These are phyloP conservation scores for Manacus vitellinus DNA, from an alignment of 2,113 vertebrate genomes.

Conservation along the genomic window DNA sequence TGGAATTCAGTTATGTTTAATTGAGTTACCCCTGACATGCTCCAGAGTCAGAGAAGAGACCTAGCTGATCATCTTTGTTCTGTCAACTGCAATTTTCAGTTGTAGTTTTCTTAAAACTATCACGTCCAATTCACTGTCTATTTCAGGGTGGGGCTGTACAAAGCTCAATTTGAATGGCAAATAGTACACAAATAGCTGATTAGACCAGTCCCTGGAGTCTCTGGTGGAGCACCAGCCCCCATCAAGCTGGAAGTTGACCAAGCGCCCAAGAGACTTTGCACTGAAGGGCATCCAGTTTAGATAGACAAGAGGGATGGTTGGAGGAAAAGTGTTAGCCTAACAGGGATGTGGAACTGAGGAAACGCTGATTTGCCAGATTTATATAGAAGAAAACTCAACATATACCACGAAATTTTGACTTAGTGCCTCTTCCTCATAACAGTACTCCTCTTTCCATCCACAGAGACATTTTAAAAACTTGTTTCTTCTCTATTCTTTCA, in stretches of 20 bases:
- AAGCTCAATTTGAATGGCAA: background rate
- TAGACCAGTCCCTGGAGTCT: background rate
- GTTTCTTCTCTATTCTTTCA: background rate
- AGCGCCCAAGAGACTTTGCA: background rate
- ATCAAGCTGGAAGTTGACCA: background rate
- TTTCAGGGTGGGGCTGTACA: background rate
- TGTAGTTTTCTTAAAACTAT: background rate
- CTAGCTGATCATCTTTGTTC: background rate
- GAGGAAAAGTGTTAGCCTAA: background rate
- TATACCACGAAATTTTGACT: background rate
- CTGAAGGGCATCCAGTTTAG: background rate
- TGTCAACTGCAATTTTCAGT: background rate
- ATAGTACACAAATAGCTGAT: fast-evolving
- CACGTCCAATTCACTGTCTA: background rate
- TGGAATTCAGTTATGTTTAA: slow-evolving; percentile 23
- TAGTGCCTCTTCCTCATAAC: background rate
- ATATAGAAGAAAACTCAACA: background rate
- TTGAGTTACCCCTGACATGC: background rate
- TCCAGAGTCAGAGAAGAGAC: background rate
- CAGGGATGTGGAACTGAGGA: background rate
- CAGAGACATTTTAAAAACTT: background rate
- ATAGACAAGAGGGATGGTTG: background rate
- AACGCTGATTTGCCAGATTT: background rate
- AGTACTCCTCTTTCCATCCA: background rate
- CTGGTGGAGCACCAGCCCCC: background rate